phyloP scores from a whole-genome alignment of 2,888 invertebrate species.

The Leucoma salicis region DNA sequence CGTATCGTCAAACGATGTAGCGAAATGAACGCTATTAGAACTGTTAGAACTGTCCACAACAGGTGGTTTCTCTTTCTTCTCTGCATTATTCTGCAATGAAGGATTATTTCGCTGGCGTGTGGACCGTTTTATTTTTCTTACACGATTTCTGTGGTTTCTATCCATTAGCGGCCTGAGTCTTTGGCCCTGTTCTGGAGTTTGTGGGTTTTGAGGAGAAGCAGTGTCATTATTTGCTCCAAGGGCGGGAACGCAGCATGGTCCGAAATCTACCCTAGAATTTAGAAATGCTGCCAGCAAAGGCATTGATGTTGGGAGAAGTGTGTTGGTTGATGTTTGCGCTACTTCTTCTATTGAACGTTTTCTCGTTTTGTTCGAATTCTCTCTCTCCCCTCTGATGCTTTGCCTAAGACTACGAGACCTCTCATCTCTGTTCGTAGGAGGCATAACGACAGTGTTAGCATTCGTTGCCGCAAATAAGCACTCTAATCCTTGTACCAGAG shows the following conservation, averaged over 20 bases:
- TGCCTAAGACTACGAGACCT: slow-evolving; percentile 63
- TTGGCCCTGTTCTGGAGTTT: slow-evolving; percentile 58
- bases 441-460: slow-evolving; percentile 76
- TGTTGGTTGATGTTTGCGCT: slow-evolving; percentile 85
- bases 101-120: slow-evolving; percentile 74
- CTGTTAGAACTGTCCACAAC: slow-evolving; percentile 52
- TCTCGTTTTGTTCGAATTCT: slow-evolving; percentile 67
- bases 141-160: slow-evolving; percentile 74
- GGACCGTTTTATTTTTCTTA: slow-evolving; percentile 80
- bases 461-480: slow-evolving; percentile 76
- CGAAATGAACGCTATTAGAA: slow-evolving; percentile 83
- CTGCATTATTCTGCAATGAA: slow-evolving; percentile 48
- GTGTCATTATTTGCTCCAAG: slow-evolving; percentile 48
- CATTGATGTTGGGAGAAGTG: slow-evolving; percentile 84
- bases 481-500: slow-evolving; percentile 79
- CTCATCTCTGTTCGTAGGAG: slow-evolving; percentile 66
- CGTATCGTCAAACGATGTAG: slow-evolving; percentile 91
- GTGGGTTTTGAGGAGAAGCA: slow-evolving; percentile 48
- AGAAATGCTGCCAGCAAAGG: slow-evolving; percentile 85
- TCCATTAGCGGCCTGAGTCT: slow-evolving; percentile 73
- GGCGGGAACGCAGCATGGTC: slow-evolving; percentile 63
- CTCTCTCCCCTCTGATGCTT: slow-evolving; percentile 70
- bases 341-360: slow-evolving; percentile 82
- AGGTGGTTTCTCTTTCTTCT: slow-evolving; percentile 58
- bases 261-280: slow-evolving; percentile 82